phyloP scores from a whole-genome alignment of 2,113 vertebrate genomes.

The Sebastes schlegelii region DNA sequence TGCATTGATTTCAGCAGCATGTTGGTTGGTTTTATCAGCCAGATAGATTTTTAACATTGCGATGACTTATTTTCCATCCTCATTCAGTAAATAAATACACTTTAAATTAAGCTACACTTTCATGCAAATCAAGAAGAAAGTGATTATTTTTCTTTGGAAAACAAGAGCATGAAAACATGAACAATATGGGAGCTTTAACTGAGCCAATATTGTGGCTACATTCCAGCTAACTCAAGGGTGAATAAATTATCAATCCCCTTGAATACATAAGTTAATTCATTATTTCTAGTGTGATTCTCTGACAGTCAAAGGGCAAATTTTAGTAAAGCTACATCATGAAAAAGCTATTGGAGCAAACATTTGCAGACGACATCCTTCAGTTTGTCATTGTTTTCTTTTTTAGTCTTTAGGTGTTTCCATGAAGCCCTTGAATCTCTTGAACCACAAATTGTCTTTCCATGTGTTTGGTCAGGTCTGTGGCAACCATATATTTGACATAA shows the following conservation, averaged over 20 bases:
- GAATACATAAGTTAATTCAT: not conserved
- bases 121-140: not conserved
- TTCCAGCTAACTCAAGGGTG: conserved; percentile 9
- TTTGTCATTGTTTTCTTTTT: not conserved
- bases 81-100: not conserved
- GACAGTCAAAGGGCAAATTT: not conserved
- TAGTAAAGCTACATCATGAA: conserved; percentile 11
- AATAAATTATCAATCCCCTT: not conserved
- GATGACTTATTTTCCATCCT: too few species aligned
- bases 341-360: conserved; percentile 21
- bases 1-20: not conserved
- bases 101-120: not conserved
- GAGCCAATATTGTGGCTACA: conserved; percentile 24
- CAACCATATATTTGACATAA: not conserved
- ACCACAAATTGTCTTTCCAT: not conserved
- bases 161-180: not conserved
- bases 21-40: not conserved
- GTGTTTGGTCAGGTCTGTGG: not conserved
- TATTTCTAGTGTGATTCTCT: not conserved
- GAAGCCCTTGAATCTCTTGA: not conserved
- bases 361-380: conserved; percentile 4
- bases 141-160: conserved; percentile 10
- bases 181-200: not conserved
- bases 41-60: not conserved
- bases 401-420: not conserved